Base-by-base conservation (phyloP, 2,113 vertebrate genomes). In the Grammomys dolichurus region DNA sequence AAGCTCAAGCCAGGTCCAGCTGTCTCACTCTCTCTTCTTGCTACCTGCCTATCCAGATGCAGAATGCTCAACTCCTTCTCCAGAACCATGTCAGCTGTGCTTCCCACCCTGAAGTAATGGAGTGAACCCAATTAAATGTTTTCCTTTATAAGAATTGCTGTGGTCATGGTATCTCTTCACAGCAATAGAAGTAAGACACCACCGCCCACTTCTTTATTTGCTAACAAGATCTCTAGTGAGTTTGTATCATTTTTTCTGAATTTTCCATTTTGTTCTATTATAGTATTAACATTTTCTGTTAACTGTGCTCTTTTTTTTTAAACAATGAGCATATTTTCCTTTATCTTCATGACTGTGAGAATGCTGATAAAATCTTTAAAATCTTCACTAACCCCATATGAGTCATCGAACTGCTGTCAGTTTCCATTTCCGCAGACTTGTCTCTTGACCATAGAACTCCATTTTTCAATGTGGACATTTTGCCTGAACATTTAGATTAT, bases 221-320 rank as follows among this genome's bases (percentile, higher is more conserved):
- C 22, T 92, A 58, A 10, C 85, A 70, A 80, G 56, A 73, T 86
- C 7, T 51, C 19, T 48, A 69, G 33, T 67, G 86, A n/a, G 56
- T 48, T 86, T 89, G 72, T 69, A 40, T 63, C 81, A 0, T n/a
- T 70, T 72, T 51, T 85, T 89, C 63, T 86, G 54, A 14, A 86
- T 80, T 70, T 67, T 73, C 65, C 33, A 92, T 58, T 89, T 90
- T 94, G 58, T 77, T 89, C 40, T 93, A 87, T 11, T 89, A 92
- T 65, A 67, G 65, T 73, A 82, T 20, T 33, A 72, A 13, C 78
- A 8, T 93, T 95, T 87, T 91, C 54, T 95, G 22, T 33, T 69
- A 28, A 87, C 14, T 60, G 54, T 48, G n/a, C 65, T 60, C 40
- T 94, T 24, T 24, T 72, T n/a, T 76, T 87, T 80, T 84, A 20